Evolutionary conservation across 2,888 invertebrate genomes (phyloP), one percentile per base, ranked within the genome.

Genomic region (Drosophila paracracens): DNA sequence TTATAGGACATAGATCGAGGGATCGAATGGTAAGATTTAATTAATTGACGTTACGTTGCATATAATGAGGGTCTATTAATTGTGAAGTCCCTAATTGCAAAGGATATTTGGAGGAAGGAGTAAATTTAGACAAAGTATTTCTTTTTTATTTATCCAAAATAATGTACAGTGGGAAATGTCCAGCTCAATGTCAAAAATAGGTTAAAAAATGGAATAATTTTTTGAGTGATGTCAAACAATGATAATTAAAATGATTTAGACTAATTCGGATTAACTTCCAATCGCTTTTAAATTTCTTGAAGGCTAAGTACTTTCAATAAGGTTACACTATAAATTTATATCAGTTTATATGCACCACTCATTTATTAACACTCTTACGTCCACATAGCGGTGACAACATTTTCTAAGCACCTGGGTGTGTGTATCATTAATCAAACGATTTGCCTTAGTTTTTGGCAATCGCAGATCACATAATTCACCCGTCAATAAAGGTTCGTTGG

Each of bases 341-440:
- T 18, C 10, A 50, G 27, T n/a, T 50, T 33, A 33, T 38, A 27
- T 43, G 21, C 18, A 5, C 6, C 40, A 33, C 7, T 25, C 21
- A 50, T 57, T 51, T 33, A 33, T 27, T 57, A 48, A 31, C 31
- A 36, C 3, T 56, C 11, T 57, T 71, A 60, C 25, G 66, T 54
- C 56, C 68, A 60, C 73, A 68, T 31, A 61, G 61, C 65, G 48
- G 27, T 38, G 33, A 52, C 40, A 53, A 43, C 40, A 63, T 61
- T 56, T 25, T 31, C 52, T 31, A 62, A 56, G 46, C 48, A 74
- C 36, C 35, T 46, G 43, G 27, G 8, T 29, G 73, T 21, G 62
- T 52, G 33, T 31, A 68, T 85, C 81, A 88, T 83, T 83, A 82
- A 88, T 83, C 86, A 83, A 82, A 57, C 67, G 71, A 82, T 82